phyloP scores from a whole-genome alignment of 2,113 vertebrate genomes.

The Campylomormyrus tamandua region DNA sequence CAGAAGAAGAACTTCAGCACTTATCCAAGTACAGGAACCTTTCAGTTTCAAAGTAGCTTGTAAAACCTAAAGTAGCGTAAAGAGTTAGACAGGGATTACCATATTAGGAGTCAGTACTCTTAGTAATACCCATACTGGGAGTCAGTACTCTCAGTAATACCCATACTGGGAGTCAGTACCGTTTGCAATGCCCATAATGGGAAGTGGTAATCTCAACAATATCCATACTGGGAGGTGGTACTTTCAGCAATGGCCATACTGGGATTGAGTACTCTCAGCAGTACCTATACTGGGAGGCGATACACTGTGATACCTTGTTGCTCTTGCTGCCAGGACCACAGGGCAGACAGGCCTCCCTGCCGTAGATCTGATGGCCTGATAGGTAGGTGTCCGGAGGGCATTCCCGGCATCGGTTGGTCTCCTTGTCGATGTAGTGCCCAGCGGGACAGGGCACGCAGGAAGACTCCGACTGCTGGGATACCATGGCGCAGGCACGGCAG shows the following conservation, averaged over 20 bases:
- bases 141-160: background rate
- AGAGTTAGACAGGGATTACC: background rate
- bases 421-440: constrained; percentile 82
- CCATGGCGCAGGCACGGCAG: constrained; percentile 81
- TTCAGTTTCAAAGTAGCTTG: background rate
- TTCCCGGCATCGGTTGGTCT: constrained; percentile 76
- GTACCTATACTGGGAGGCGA: background rate
- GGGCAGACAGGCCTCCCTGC: constrained; percentile 71
- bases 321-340: constrained; percentile 85
- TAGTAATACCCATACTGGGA: background rate
- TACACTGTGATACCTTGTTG: constrained; percentile 63
- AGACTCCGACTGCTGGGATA: constrained; percentile 66
- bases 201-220: background rate
- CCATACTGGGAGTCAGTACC: background rate
- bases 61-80: background rate
- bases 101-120: background rate
- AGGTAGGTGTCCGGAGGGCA: constrained; percentile 79
- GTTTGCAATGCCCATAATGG: background rate
- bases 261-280: background rate
- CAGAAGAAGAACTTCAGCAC: background rate
- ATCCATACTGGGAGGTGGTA: background rate
- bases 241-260: background rate
- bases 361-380: constrained; percentile 71
- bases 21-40: background rate
- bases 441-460: constrained; percentile 85